phyloP scores from a whole-genome alignment of 2,888 invertebrate species.

The Drosophila tanythrix region DNA sequence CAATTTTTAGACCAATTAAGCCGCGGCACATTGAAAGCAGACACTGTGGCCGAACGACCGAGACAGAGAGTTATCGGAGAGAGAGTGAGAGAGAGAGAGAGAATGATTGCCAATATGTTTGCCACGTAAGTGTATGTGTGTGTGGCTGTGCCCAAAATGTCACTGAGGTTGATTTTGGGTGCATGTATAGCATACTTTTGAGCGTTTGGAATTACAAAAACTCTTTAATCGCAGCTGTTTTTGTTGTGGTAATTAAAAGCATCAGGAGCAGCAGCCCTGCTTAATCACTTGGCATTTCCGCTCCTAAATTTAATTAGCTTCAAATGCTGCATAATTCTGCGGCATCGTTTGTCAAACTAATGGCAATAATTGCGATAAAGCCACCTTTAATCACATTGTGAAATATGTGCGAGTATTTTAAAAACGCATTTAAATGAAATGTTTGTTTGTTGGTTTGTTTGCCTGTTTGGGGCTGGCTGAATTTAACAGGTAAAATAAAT shows the following conservation, averaged over 20 bases:
- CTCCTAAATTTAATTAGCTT: constrained; percentile 72
- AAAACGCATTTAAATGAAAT: constrained; percentile 49
- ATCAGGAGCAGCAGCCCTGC: neutral
- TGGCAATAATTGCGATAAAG: constrained; percentile 78
- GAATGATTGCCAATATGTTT: constrained; percentile 5
- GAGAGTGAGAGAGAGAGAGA: neutral
- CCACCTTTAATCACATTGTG: constrained; percentile 65
- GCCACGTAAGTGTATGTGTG: constrained; percentile 7
- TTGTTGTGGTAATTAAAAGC: constrained; percentile 8
- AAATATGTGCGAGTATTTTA: constrained; percentile 43
- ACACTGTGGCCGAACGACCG: constrained; percentile 6
- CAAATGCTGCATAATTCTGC: constrained; percentile 59
- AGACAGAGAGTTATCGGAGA: neutral
- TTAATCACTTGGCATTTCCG: constrained; percentile 44
- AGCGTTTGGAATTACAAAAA: constrained; percentile 36
- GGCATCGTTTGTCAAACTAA: constrained; percentile 69
- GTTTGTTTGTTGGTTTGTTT: constrained; percentile 47
- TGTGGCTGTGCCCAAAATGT: constrained; percentile 14
- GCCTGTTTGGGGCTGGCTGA: constrained; percentile 26
- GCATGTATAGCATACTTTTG: constrained; percentile 16
- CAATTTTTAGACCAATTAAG: constrained; percentile 82
- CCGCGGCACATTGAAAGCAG: constrained; percentile 46
- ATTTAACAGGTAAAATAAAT: constrained; percentile 64
- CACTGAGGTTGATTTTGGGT: neutral
- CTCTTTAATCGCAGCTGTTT: constrained; percentile 48